These are phyloP conservation scores for Muscicapa comitata DNA, from an alignment of 2,797 vertebrate species.

Conservation along the genomic window DNA sequence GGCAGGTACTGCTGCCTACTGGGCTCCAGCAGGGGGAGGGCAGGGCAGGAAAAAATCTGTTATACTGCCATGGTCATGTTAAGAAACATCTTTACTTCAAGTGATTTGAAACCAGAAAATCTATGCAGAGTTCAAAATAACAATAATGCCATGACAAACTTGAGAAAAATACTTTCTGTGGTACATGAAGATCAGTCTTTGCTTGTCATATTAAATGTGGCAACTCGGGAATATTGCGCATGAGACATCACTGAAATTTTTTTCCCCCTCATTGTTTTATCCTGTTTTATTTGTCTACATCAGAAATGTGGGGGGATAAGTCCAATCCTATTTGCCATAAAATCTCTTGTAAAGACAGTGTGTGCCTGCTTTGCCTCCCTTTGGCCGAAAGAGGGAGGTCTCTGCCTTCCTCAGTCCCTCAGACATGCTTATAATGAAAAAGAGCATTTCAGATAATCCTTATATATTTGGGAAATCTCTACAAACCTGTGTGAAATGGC, in stretches of 20 bases:
- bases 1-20: not conserved
- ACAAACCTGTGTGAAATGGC: accelerated
- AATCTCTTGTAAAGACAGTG: not conserved
- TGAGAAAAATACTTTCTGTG: not conserved
- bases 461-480: accelerated
- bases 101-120: not conserved
- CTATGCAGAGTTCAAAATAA: not conserved
- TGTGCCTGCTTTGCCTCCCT: not conserved
- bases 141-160: accelerated
- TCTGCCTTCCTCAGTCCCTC: not conserved
- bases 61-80: accelerated
- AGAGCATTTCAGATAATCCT: not conserved
- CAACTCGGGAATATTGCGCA: accelerated
- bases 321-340: accelerated
- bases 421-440: not conserved
- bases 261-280: accelerated
- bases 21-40: not conserved
- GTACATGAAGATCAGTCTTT: not conserved
- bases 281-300: not conserved
- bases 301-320: accelerated
- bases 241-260: not conserved
- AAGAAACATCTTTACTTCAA: not conserved
- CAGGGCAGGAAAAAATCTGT: not conserved
- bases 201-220: not conserved
- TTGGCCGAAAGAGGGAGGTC: not conserved